A percentile compares a stretch with the other conserved stretches of the same genome.
Conservation (phyloP, 1,140 invertebrate genomes). For the Rhyacophila brunnea region DNA sequence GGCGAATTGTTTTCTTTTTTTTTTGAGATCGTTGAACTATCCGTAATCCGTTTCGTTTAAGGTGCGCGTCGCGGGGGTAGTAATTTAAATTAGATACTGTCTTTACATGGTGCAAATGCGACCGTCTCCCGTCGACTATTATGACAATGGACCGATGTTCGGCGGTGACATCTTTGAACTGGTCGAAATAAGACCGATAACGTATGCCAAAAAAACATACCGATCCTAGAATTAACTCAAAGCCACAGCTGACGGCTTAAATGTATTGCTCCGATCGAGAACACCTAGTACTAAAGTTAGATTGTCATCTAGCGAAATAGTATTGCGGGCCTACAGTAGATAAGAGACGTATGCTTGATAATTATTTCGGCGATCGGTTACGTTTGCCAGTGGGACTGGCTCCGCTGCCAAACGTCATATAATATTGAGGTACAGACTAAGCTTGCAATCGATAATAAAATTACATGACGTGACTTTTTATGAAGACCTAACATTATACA, state of each 20-base stretch:
- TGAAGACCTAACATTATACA: too few relatives aligned
- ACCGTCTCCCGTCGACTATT: conserved; percentile 37
- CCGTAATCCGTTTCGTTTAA: neutral
- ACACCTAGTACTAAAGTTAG: too few relatives aligned
- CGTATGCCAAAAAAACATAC: conserved; percentile 47
- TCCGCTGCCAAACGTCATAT: too few relatives aligned
- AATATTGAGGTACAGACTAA: too few relatives aligned
- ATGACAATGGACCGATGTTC: conserved; percentile 48
- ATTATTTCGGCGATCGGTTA: too few relatives aligned
- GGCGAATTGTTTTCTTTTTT: neutral
- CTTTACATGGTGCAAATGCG: conserved; percentile 25
- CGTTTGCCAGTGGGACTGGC: too few relatives aligned
- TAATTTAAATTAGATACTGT: neutral
- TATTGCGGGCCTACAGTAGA: too few relatives aligned
- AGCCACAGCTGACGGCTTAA: conserved; percentile 16
- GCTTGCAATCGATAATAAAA: too few relatives aligned
- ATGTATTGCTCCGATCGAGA: conserved; percentile 8
- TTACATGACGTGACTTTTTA: too few relatives aligned
- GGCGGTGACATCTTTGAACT: conserved; percentile 51
- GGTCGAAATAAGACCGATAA: conserved; percentile 54
- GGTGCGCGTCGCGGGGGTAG: neutral
- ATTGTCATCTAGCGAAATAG: too few relatives aligned
- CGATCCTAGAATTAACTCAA: conserved; percentile 34
- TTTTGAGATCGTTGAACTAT: neutral
- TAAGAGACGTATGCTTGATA: too few relatives aligned